A percentile compares a stretch with the other conserved stretches of the same genome.
These are phyloP conservation scores for Sceloporus undulatus DNA, from an alignment of 2,113 vertebrate species.

Conservation along the genomic window DNA sequence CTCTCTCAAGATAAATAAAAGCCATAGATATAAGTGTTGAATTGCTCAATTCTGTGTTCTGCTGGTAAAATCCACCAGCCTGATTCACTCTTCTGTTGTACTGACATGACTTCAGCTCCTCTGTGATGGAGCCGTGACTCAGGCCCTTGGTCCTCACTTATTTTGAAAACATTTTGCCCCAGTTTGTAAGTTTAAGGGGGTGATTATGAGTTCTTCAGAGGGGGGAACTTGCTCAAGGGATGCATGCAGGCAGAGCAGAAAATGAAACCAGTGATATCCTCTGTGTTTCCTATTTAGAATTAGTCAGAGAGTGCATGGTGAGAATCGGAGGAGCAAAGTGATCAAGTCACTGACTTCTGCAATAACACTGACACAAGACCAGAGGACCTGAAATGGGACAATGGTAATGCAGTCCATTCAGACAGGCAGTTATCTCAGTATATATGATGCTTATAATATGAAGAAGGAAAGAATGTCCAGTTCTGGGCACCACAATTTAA, in stretches of 20 bases:
- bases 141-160: neutral
- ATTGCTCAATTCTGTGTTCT: neutral
- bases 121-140: slow-evolving; percentile 20
- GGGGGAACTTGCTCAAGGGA: slow-evolving; percentile 5
- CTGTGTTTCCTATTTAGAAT: neutral
- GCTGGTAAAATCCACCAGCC: neutral
- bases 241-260: neutral
- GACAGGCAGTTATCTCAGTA: neutral
- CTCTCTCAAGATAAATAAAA: no score
- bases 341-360: neutral
- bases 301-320: neutral
- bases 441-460: neutral
- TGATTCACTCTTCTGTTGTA: slow-evolving; percentile 23
- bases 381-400: neutral
- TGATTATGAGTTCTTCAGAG: slow-evolving; percentile 38
- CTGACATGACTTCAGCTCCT: neutral
- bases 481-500: neutral
- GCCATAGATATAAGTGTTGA: neutral
- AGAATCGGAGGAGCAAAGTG: neutral
- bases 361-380: neutral
- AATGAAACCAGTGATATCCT: neutral
- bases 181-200: neutral
- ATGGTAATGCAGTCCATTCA: fast-evolving
- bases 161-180: slow-evolving; percentile 8
- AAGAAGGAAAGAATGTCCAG: neutral